phyloP scores from a whole-genome alignment of 2,888 invertebrate species.

The Archips xylosteana region DNA sequence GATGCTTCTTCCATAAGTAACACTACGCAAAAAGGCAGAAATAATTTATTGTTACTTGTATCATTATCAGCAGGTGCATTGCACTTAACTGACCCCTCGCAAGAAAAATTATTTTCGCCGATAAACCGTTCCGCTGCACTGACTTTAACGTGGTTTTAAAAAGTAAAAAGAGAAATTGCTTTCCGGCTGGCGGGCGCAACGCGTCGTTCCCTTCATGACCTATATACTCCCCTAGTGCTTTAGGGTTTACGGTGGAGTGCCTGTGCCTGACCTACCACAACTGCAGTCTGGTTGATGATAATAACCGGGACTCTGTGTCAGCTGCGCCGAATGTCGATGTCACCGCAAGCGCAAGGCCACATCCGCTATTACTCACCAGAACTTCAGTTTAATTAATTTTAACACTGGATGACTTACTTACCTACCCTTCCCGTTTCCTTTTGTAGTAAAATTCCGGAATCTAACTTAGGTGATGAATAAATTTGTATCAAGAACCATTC shows the following conservation, averaged over 20 bases:
- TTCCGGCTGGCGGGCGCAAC: constrained; percentile 62
- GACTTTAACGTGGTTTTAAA: constrained; percentile 54
- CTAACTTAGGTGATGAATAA: constrained; percentile 17
- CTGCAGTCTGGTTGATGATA: constrained; percentile 67
- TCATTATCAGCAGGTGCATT: constrained; percentile 60
- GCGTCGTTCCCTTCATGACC: constrained; percentile 72
- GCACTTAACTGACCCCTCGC: constrained; percentile 77
- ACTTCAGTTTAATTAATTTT: constrained; percentile 40
- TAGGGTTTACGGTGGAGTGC: constrained; percentile 77
- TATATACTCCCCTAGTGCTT: constrained; percentile 79
- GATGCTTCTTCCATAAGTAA: constrained; percentile 21
- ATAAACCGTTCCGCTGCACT: constrained; percentile 58
- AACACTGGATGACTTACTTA: constrained; percentile 3
- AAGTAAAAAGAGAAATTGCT: constrained; percentile 55
- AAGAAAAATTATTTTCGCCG: constrained; percentile 65
- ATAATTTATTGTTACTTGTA: constrained; percentile 18
- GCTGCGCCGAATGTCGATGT: constrained; percentile 58
- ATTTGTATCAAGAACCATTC: background rate
- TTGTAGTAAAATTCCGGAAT: constrained; percentile 15
- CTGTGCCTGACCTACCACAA: constrained; percentile 81
- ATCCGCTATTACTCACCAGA: constrained; percentile 59
- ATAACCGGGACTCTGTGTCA: constrained; percentile 72
- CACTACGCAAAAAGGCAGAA: constrained; percentile 21
- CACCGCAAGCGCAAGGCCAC: constrained; percentile 54
- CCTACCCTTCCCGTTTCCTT: background rate